A percentile compares a stretch with the other conserved stretches of the same genome.
phyloP scores from a whole-genome alignment of 2,113 vertebrate genomes.

The Tor tambroides region DNA sequence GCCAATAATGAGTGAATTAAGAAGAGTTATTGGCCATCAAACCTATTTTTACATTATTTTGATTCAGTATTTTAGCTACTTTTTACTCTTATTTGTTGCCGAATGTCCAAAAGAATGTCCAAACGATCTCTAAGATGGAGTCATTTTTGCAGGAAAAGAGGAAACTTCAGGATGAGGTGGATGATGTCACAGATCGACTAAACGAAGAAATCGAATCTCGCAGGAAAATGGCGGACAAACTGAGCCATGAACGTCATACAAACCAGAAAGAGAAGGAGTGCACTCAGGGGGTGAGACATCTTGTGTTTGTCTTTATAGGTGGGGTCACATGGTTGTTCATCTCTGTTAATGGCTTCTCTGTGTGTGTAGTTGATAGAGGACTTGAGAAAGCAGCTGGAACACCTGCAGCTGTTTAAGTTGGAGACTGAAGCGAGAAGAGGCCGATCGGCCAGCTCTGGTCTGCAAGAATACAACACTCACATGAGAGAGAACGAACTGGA shows the following conservation, averaged over 20 bases:
- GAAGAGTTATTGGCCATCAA: background rate
- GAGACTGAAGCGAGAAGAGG: conserved; percentile 89
- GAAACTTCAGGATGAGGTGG: conserved; percentile 88
- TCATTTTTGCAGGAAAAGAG: conserved; percentile 84
- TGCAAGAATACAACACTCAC: conserved; percentile 95
- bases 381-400: conserved; percentile 93
- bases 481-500: conserved; percentile 91
- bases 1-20: background rate
- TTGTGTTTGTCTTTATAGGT: background rate
- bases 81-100: background rate
- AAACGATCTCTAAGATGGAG: background rate
- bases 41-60: background rate
- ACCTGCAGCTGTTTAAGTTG: conserved; percentile 91
- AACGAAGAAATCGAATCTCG: conserved; percentile 86
- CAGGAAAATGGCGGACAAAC: conserved; percentile 88
- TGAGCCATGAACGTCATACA: conserved; percentile 90
- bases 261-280: conserved; percentile 94
- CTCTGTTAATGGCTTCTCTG: background rate
- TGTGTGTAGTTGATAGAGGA: conserved; percentile 90
- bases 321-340: background rate
- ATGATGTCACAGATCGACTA: conserved; percentile 80
- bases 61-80: background rate
- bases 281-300: conserved; percentile 87
- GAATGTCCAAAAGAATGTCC: background rate
- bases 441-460: conserved; percentile 83